These are phyloP conservation scores for Phenganax subtilis DNA, from an alignment of 92 coral and sea anemone genomes.

Conservation along the genomic window DNA sequence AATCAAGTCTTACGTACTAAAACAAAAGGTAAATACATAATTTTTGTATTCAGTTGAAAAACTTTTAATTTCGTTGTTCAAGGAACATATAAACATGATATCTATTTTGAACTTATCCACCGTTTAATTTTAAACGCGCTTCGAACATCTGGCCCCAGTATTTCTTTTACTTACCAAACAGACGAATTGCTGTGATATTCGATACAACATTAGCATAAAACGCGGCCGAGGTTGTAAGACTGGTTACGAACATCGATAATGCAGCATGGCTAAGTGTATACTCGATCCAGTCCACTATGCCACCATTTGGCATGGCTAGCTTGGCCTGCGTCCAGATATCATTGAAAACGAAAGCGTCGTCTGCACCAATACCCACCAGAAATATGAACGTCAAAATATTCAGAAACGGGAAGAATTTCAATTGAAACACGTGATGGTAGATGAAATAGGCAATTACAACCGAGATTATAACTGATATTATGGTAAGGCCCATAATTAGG, in stretches of 20 bases:
- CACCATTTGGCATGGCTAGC: background rate
- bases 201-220: slow-evolving; percentile 81
- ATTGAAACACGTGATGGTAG: slow-evolving; percentile 60
- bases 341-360: slow-evolving; percentile 88
- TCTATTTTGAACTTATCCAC: background rate
- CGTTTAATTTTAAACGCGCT: slow-evolving; percentile 84
- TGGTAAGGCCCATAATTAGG: slow-evolving; percentile 66
- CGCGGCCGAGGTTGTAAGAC: slow-evolving; percentile 89
- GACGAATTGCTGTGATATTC: slow-evolving; percentile 82
- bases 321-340: slow-evolving; percentile 91
- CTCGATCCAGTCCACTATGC: too few relatives aligned
- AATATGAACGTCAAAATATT: slow-evolving; percentile 79
- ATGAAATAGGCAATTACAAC: slow-evolving; percentile 79
- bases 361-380: slow-evolving; percentile 95
- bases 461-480: slow-evolving; percentile 74
- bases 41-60: too few relatives aligned
- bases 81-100: too few relatives aligned
- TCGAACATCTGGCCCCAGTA: slow-evolving; percentile 80
- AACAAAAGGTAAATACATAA: too few relatives aligned
- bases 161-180: slow-evolving; percentile 66
- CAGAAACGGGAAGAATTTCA: slow-evolving; percentile 82
- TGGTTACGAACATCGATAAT: slow-evolving; percentile 92
- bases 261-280: slow-evolving; percentile 82
- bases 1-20: too few relatives aligned
- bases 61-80: too few relatives aligned